phyloP scores from a whole-genome alignment of 2,113 vertebrate genomes.

The Xyliphius kryptos region DNA sequence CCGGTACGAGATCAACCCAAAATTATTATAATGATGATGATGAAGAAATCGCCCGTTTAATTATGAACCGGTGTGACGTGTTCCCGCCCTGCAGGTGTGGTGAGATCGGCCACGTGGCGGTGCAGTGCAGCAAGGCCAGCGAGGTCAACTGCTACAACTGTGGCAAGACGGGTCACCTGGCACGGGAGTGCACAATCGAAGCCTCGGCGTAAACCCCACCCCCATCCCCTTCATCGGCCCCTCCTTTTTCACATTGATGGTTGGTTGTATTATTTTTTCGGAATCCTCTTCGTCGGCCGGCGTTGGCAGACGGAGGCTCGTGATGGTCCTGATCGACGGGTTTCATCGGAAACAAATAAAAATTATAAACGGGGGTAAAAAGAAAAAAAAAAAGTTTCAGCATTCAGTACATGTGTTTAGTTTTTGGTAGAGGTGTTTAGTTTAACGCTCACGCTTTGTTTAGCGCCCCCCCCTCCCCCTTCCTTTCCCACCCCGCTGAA shows the following conservation, averaged over 20 bases:
- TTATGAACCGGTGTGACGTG: not conserved
- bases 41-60: too few relatives aligned
- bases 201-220: conserved; percentile 87
- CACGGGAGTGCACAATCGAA: conserved; percentile 97
- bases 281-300: conserved; percentile 99
- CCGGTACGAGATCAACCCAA: conserved; percentile 64
- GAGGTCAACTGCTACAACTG: conserved; percentile 99
- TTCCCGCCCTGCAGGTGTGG: conserved; percentile 78
- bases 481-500: conserved; percentile 89
- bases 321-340: conserved; percentile 85
- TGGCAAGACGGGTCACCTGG: conserved; percentile 96
- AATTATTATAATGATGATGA: not conserved
- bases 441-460: conserved; percentile 86
- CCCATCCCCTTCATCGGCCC: conserved; percentile 73
- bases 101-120: conserved; percentile 95
- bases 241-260: conserved; percentile 99
- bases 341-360: conserved; percentile 74
- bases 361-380: conserved; percentile 54
- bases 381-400: conserved; percentile 98
- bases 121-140: conserved; percentile 96
- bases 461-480: conserved; percentile 90
- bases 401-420: conserved; percentile 99
- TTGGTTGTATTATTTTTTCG: conserved; percentile 99
- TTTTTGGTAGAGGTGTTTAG: conserved; percentile 98
- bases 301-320: conserved; percentile 79